Evolutionary conservation across 35 echinoderm and acorn worm genomes (phyloP).

Genomic region (Lytechinus pictus): DNA sequence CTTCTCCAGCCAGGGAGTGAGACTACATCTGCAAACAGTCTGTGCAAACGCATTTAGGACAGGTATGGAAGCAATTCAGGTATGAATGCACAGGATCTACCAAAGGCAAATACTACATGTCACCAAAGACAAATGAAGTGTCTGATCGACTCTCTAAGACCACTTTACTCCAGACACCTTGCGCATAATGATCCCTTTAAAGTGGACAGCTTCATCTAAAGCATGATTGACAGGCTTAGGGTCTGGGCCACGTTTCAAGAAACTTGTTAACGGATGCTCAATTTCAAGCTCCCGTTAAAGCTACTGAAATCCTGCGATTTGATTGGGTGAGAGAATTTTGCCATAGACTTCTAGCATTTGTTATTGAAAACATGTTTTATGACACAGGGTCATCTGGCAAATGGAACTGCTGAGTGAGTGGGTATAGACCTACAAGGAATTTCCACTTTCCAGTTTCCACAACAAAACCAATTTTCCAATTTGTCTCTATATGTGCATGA

Average conservation of each 20-base stretch:
- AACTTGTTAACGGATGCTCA: too few species aligned
- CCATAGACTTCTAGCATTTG: too few species aligned
- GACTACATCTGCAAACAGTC: background rate
- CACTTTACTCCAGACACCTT: background rate
- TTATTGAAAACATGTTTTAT: too few species aligned
- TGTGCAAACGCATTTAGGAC: background rate
- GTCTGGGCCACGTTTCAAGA: background rate
- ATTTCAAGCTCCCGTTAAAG: too few species aligned
- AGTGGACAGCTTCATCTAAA: background rate
- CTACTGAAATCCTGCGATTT: too few species aligned
- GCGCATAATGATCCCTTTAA: background rate
- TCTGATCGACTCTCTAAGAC: background rate
- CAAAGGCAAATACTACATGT: background rate
- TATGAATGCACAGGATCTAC: constrained; percentile 11
- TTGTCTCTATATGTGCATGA: too few species aligned
- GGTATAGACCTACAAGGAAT: too few species aligned
- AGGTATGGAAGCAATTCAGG: background rate
- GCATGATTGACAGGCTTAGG: background rate
- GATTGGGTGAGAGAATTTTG: too few species aligned
- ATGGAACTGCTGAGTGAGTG: too few species aligned
- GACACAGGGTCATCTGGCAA: too few species aligned
- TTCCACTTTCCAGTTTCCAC: too few species aligned
- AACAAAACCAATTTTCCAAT: too few species aligned
- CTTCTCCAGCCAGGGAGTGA: background rate
- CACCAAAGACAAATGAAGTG: background rate